Conservation (phyloP, 2,797 vertebrate species). For the Varecia variegata region DNA sequence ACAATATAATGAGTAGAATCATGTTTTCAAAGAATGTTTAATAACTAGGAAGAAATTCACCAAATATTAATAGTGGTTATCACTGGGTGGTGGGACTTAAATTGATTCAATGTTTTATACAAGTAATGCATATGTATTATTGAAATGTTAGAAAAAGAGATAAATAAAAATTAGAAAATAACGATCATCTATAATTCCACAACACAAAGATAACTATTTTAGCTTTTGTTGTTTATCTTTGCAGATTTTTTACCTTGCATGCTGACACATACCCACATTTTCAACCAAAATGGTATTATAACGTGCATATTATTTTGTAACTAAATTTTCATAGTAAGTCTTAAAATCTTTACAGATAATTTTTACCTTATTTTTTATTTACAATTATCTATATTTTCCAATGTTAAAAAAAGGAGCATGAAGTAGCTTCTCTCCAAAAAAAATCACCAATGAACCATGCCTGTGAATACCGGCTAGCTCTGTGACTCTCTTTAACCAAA, state of each 20-base stretch:
- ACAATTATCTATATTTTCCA: slow-evolving; percentile 4
- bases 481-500: not conserved
- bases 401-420: not conserved
- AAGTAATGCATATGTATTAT: not conserved
- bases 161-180: not conserved
- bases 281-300: slow-evolving; percentile 2
- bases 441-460: not conserved
- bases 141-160: slow-evolving; percentile 30
- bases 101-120: slow-evolving; percentile 1
- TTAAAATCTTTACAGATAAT: not conserved
- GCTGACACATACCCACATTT: not conserved
- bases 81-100: not conserved
- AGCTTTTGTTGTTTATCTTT: slow-evolving; percentile 8
- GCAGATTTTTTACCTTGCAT: not conserved
- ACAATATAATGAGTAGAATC: not conserved
- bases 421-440: not conserved
- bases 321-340: not conserved
- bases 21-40: slow-evolving; percentile 17
- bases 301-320: not conserved
- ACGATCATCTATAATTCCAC: not conserved
- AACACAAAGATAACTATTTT: slow-evolving; percentile 19
- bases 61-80: slow-evolving; percentile 24
- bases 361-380: slow-evolving; percentile 19
- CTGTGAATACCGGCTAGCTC: not conserved
- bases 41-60: not conserved